Conservation (phyloP, 2,888 invertebrate species). For the Pteria penguin region DNA sequence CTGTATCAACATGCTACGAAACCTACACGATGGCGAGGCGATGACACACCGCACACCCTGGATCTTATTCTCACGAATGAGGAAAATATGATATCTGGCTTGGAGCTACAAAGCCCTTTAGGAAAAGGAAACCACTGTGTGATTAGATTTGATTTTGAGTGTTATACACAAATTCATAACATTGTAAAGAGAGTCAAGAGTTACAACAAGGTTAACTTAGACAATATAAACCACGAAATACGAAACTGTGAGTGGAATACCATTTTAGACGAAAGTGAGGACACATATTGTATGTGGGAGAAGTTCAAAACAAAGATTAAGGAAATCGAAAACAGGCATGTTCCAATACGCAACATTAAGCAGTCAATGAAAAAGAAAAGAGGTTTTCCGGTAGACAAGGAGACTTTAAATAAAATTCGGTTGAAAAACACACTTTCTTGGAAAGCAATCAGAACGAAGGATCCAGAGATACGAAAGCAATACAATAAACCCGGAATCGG, state of each 20-base stretch:
- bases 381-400: conserved; percentile 5
- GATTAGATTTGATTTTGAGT: conserved; percentile 2
- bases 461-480: background rate
- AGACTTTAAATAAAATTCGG: background rate
- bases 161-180: background rate
- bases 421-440: background rate
- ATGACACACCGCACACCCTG: background rate
- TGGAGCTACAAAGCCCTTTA: too few species aligned
- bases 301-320: too few species aligned
- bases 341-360: too few species aligned
- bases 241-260: too few species aligned
- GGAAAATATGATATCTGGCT: background rate
- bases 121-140: background rate
- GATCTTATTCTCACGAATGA: conserved; percentile 6
- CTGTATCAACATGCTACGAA: conserved; percentile 12
- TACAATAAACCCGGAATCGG: too few species aligned
- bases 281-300: too few species aligned
- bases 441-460: background rate
- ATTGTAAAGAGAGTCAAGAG: background rate
- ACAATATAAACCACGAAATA: background rate
- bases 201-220: background rate
- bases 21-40: conserved; percentile 10
- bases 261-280: too few species aligned
- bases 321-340: too few species aligned
- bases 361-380: background rate